A percentile compares a stretch with the other conserved stretches of the same genome.
phyloP scores from a whole-genome alignment of 2,113 vertebrate genomes.

The Crotalus tigris region DNA sequence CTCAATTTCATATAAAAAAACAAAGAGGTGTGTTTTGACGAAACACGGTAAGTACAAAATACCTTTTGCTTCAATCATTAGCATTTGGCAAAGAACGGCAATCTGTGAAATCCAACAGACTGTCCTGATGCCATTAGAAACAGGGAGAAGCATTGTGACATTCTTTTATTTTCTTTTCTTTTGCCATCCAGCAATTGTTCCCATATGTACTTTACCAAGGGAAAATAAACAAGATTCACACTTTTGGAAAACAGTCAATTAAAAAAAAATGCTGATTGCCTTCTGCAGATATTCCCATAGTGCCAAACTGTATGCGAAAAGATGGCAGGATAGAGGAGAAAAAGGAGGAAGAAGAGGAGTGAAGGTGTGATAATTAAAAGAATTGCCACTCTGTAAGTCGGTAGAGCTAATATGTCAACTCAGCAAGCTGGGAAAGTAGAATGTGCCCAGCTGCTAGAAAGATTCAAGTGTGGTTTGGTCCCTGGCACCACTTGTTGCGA shows the following conservation, averaged over 20 bases:
- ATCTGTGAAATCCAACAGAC: not conserved
- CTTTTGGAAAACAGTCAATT: conserved; percentile 65
- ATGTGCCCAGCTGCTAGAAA: conserved; percentile 64
- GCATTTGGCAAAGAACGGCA: conserved; percentile 35
- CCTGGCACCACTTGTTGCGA: conserved; percentile 68
- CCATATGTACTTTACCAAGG: conserved; percentile 29
- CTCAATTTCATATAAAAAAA: not conserved
- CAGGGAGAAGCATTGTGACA: not conserved
- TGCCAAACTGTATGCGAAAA: conserved; percentile 66
- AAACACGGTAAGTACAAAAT: not conserved
- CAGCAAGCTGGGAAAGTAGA: conserved; percentile 61
- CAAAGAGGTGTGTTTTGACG: not conserved
- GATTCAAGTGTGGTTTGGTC: conserved; percentile 53
- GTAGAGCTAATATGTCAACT: conserved; percentile 64
- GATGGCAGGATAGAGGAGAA: conserved; percentile 29
- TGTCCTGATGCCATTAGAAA: conserved; percentile 3
- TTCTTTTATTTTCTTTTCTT: conserved; percentile 25
- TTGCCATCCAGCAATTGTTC: not conserved
- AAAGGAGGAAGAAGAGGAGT: conserved; percentile 46
- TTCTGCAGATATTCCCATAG: conserved; percentile 61
- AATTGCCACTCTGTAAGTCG: conserved; percentile 71
- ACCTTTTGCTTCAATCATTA: not conserved
- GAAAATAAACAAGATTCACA: conserved; percentile 53
- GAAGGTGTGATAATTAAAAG: conserved; percentile 76
- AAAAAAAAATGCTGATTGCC: conserved; percentile 61